Percentiles rank a stretch among this genome's conserved stretches.
These are phyloP conservation scores for Chlorocebus sabaeus DNA, from an alignment of 2,113 vertebrate genomes.

Conservation along the genomic window DNA sequence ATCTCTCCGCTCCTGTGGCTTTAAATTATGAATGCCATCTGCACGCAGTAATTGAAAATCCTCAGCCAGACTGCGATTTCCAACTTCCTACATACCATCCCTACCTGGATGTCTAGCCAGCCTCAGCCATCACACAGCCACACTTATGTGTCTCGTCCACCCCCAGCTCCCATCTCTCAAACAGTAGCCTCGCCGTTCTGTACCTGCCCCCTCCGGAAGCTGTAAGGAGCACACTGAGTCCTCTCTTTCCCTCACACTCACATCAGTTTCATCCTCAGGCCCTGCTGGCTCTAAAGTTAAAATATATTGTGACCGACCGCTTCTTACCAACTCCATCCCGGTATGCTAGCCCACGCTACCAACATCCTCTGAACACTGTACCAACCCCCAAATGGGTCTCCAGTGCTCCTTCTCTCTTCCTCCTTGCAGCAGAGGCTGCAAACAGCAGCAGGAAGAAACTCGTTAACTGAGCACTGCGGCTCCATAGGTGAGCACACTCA, in stretches of 20 bases:
- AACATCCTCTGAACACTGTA: background rate
- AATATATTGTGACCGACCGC: fast-evolving
- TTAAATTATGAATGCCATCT: background rate
- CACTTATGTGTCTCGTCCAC: fast-evolving
- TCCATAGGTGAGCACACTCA: fast-evolving
- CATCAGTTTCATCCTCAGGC: fast-evolving
- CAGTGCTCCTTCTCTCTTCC: background rate
- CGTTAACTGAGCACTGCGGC: fast-evolving
- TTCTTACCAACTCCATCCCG: too few relatives aligned
- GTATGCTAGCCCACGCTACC: too few relatives aligned
- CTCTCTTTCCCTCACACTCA: background rate
- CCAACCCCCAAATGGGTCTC: background rate
- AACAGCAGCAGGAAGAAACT: background rate
- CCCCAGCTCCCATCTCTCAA: background rate
- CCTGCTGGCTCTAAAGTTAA: background rate
- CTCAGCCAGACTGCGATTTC: background rate
- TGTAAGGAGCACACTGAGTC: fast-evolving
- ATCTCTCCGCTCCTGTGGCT: background rate
- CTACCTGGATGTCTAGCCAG: background rate
- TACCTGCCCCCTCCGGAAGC: background rate
- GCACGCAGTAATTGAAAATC: background rate
- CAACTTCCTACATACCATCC: background rate
- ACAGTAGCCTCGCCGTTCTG: fast-evolving
- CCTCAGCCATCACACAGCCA: fast-evolving
- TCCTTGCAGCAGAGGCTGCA: background rate